Base-by-base conservation (phyloP, 2,113 vertebrate genomes). In the Solea senegalensis region DNA sequence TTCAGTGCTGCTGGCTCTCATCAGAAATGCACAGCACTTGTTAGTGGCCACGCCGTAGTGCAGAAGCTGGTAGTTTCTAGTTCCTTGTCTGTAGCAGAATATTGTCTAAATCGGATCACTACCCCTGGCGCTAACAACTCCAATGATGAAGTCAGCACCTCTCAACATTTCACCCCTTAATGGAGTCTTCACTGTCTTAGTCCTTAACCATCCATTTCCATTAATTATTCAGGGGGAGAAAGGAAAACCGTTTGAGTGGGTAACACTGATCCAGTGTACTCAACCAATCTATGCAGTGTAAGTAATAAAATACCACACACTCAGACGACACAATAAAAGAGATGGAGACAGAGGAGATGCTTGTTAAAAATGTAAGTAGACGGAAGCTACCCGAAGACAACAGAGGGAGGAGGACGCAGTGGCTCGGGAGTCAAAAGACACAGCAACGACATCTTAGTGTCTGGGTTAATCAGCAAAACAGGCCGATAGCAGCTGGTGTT, bases 281-380 rank as follows among this genome's bases (percentile, higher is more conserved):
- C 87, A 90, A 91, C 91, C 87, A 92, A 89, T 91, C 91, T 90
- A 89, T 90, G 88, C 85, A 86, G 90, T 92, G 90, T 91, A 87
- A 91, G 91, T 92, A 90, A 91, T 92, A 91, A 92, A 91, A 92
- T 88, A 86, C 90, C 80, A 74, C 81, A 63, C 89, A 86, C 87
- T 90, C 91, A 91, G 90, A 92, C 90, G 69, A 90, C 89, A 90
- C 90, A 90, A 89, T 90, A 89, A 92, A 92, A 90, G 88, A 89
- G 89, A 90, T 89, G 87, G 88, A 90, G 90, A 91, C 88, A 87
- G 85, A 90, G 84, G 89, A 90, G 90, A 86, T 72, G 88, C 91
- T 92, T 92, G 91, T 92, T 90, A 91, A 91, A 91, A 90, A 91
- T 90, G 91, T 92, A 92, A 90, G 88, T 87, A 88, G 86, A 88